Evolutionary conservation across 2,888 invertebrate genomes (phyloP).

Genomic region (Tetropium fuscum): DNA sequence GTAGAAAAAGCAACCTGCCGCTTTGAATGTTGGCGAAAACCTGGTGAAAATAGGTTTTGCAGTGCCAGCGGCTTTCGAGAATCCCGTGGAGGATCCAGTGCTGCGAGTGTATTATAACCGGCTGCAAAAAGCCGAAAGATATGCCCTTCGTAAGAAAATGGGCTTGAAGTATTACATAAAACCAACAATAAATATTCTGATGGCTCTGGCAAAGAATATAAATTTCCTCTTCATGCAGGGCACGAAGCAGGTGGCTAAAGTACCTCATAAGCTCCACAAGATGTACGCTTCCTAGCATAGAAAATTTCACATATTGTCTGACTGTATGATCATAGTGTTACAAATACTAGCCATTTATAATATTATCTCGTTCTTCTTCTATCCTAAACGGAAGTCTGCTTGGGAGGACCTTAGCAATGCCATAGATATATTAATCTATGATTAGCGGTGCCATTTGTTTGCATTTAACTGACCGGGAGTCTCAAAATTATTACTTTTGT

Average conservation of each 20-base stretch:
- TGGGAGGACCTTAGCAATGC: slow-evolving; percentile 33
- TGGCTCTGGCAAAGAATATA: slow-evolving; percentile 21
- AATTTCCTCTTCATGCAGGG: neutral
- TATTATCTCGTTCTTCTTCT: slow-evolving; percentile 55
- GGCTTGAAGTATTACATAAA: slow-evolving; percentile 67
- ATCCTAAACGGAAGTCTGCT: slow-evolving; percentile 40
- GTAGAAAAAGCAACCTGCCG: slow-evolving; percentile 39
- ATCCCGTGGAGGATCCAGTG: slow-evolving; percentile 64
- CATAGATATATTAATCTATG: slow-evolving; percentile 6
- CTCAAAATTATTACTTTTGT: too few relatives aligned
- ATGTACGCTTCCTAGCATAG: slow-evolving; percentile 51
- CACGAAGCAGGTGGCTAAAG: slow-evolving; percentile 7
- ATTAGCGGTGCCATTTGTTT: neutral
- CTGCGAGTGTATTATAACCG: slow-evolving; percentile 63
- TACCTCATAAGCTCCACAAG: slow-evolving; percentile 29
- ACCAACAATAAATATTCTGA: slow-evolving; percentile 57
- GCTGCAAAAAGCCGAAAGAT: slow-evolving; percentile 65
- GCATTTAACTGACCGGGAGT: too few relatives aligned
- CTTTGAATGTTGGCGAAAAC: slow-evolving; percentile 68
- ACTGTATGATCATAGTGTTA: slow-evolving; percentile 49
- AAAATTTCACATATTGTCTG: slow-evolving; percentile 50
- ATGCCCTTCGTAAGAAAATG: slow-evolving; percentile 65
- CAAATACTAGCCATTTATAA: slow-evolving; percentile 54
- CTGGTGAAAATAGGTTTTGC: slow-evolving; percentile 76
- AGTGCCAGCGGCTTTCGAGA: slow-evolving; percentile 78